phyloP scores from a whole-genome alignment of 1,140 invertebrate species.

The Geopemphigus sp. region DNA sequence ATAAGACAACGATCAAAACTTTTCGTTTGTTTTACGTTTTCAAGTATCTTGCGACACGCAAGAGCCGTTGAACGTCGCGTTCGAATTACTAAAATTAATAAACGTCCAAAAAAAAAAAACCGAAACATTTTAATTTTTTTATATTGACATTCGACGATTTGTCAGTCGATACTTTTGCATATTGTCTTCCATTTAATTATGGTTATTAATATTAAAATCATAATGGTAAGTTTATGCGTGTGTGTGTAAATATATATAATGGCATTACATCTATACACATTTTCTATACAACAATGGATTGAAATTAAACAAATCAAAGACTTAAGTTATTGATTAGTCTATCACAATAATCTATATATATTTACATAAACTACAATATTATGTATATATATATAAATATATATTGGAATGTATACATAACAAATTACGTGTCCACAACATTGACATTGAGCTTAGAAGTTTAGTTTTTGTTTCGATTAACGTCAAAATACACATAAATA shows the following conservation, averaged over 20 bases:
- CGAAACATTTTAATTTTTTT: too few relatives aligned
- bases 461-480: slow-evolving; percentile 3
- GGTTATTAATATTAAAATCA: slow-evolving; percentile 13
- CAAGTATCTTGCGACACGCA: too few relatives aligned
- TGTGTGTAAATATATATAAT: slow-evolving; percentile 3
- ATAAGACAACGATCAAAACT: too few relatives aligned
- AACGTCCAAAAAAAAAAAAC: too few relatives aligned
- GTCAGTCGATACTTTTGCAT: slow-evolving; percentile 8
- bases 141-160: neutral
- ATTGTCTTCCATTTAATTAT: slow-evolving; percentile 8
- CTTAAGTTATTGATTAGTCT: slow-evolving; percentile 40
- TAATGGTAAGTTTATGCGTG: neutral
- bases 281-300: neutral
- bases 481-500: neutral
- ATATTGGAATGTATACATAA: slow-evolving; percentile 34
- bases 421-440: slow-evolving; percentile 4
- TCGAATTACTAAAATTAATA: too few relatives aligned
- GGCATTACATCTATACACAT: slow-evolving; percentile 9
- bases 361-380: neutral
- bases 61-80: too few relatives aligned
- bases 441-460: slow-evolving; percentile 36
- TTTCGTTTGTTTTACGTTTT: too few relatives aligned
- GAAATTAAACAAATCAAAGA: slow-evolving; percentile 3
- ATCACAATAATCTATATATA: slow-evolving; percentile 35
- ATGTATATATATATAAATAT: too few relatives aligned